Conservation (phyloP, 1,140 invertebrate genomes). For the Euura lappo region DNA sequence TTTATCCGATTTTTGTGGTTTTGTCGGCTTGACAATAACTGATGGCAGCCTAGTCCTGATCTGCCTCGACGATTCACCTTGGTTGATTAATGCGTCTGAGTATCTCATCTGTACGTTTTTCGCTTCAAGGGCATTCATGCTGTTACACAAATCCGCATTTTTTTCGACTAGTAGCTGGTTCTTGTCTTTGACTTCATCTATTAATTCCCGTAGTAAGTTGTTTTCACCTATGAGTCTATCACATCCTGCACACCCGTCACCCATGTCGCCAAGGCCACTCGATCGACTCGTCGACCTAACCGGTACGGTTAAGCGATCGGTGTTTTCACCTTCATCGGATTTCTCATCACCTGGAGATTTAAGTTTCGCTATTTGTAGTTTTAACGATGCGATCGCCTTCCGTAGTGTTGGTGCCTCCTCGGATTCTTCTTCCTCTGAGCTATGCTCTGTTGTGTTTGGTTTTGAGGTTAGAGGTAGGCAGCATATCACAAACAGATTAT, state of each 20-base stretch:
- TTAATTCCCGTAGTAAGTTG: background rate
- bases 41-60: background rate
- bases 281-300: background rate
- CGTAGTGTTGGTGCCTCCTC: background rate
- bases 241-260: background rate
- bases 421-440: too few species aligned
- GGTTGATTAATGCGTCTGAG: background rate
- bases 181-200: background rate
- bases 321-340: background rate
- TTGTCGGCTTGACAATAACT: background rate
- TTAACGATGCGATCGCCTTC: background rate
- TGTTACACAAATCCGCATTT: background rate
- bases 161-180: background rate
- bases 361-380: background rate
- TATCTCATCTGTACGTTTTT: background rate
- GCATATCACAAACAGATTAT: too few species aligned
- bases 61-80: background rate
- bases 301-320: background rate
- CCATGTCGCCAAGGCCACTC: background rate
- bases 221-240: background rate
- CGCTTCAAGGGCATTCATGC: too few species aligned
- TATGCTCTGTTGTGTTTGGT: too few species aligned
- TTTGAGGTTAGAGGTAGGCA: too few species aligned
- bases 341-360: background rate
- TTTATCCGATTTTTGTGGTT: background rate